phyloP scores from a whole-genome alignment of 2,113 vertebrate genomes.

The Tachycineta bicolor region DNA sequence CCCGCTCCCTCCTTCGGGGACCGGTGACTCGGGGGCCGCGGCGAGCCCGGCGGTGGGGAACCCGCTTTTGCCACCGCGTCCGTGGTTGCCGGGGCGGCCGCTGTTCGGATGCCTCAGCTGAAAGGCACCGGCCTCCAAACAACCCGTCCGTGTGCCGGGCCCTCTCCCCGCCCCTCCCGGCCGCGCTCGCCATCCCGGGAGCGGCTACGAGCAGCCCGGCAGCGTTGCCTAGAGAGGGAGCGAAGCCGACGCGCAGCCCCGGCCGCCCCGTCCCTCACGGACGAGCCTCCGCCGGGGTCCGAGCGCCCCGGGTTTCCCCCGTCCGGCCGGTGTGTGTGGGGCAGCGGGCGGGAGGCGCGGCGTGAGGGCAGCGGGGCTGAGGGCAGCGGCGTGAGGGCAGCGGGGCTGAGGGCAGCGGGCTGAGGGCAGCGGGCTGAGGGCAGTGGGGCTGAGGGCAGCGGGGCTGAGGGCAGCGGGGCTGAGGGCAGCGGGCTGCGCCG shows the following conservation, averaged over 20 bases:
- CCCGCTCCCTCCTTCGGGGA: background rate
- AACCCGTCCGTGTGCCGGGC: background rate
- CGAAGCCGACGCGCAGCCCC: background rate
- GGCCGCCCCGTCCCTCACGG: background rate
- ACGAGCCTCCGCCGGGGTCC: background rate
- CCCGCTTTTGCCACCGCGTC: background rate
- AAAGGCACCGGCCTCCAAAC: background rate
- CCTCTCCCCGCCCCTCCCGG: background rate
- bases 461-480: background rate
- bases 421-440: background rate
- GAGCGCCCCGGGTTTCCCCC: background rate
- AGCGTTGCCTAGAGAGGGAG: background rate
- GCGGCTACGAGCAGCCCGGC: background rate
- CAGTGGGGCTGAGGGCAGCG: too few relatives aligned
- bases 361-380: background rate
- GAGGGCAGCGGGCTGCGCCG: background rate
- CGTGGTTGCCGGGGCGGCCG: constrained; percentile 16
- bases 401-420: background rate
- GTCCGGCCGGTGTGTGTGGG: background rate
- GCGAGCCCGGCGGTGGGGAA: background rate
- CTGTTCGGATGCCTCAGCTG: background rate
- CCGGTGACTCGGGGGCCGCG: background rate
- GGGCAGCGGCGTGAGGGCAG: too few relatives aligned
- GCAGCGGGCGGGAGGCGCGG: background rate
- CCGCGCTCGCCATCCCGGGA: background rate